Conservation (phyloP, 2,888 invertebrate genomes). For the Scaptomyza reducta region DNA sequence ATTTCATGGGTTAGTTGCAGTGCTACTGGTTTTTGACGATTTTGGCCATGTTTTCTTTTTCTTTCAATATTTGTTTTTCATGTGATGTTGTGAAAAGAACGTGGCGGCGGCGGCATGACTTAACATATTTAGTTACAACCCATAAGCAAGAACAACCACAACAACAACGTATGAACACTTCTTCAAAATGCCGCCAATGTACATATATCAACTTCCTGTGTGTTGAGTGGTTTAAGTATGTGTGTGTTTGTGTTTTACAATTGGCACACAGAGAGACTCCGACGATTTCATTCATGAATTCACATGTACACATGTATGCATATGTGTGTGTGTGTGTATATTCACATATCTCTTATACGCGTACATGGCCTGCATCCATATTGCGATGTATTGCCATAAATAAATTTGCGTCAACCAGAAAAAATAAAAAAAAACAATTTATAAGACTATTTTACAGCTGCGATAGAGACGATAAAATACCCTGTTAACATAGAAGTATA, state of each 20-base stretch:
- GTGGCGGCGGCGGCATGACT: conserved; percentile 75
- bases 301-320: conserved; percentile 42
- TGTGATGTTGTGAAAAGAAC: conserved; percentile 74
- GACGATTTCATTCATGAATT: conserved; percentile 75
- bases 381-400: conserved; percentile 71
- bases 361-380: conserved; percentile 77
- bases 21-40: conserved; percentile 60
- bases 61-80: conserved; percentile 74
- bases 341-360: conserved; percentile 22
- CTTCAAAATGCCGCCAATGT: conserved; percentile 78
- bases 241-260: conserved; percentile 61
- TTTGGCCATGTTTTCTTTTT: conserved; percentile 48
- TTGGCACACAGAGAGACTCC: conserved; percentile 56
- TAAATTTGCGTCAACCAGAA: conserved; percentile 38
- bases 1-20: conserved; percentile 42
- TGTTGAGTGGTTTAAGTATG: conserved; percentile 47
- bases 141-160: conserved; percentile 37
- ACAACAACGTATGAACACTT: conserved; percentile 44
- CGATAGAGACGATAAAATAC: conserved; percentile 20
- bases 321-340: conserved; percentile 22
- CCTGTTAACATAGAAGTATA: too few relatives aligned
- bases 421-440: conserved; percentile 9
- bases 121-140: conserved; percentile 68
- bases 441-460: neutral
- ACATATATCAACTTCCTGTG: conserved; percentile 72